These are phyloP conservation scores for Phataginus tricuspis DNA, from an alignment of 2,797 vertebrate genomes.

Conservation along the genomic window DNA sequence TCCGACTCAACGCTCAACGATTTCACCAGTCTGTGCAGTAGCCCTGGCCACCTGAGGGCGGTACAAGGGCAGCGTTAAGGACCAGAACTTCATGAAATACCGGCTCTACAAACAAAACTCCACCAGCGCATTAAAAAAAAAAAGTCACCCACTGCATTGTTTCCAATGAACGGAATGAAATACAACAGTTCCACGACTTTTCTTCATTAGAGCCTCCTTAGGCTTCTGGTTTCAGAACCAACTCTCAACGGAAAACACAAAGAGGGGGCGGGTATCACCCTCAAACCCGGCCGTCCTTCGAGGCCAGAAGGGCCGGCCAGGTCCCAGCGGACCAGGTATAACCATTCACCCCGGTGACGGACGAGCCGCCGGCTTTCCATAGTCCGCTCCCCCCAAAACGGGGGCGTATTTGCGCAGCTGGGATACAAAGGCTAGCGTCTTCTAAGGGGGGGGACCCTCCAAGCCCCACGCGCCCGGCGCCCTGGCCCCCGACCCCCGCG, in stretches of 20 bases:
- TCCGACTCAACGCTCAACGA: neutral
- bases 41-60: conserved; percentile 13
- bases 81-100: neutral
- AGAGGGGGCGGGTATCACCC: neutral
- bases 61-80: neutral
- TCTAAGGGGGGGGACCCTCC: neutral
- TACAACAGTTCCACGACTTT: neutral
- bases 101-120: neutral
- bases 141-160: neutral
- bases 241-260: neutral
- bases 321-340: neutral
- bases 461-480: neutral
- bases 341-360: neutral
- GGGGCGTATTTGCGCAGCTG: neutral
- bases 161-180: neutral
- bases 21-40: neutral
- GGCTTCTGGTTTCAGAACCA: neutral
- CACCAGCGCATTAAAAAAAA: neutral
- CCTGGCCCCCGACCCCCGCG: neutral
- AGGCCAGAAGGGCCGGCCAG: neutral
- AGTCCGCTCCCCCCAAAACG: neutral
- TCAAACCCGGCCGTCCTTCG: neutral
- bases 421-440: neutral
- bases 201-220: neutral
- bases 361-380: neutral